Evolutionary conservation across 1,140 invertebrate genomes (phyloP), one percentile per base, ranked within the genome.

Genomic region (Papilio helenus): DNA sequence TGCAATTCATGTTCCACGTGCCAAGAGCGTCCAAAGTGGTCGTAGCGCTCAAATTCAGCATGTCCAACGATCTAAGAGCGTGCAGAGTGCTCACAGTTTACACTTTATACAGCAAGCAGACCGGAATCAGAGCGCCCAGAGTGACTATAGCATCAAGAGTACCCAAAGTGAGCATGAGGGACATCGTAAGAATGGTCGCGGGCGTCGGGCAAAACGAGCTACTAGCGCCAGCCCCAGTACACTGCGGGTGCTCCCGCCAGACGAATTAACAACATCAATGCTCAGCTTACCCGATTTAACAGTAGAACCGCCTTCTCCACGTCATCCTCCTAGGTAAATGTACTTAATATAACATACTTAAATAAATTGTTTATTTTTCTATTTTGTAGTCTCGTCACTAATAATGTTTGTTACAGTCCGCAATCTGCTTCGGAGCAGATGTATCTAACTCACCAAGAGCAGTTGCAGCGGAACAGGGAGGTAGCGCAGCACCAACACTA

Each of bases 161-260:
- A 68, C 14, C 61, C 61, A 29, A 68, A 68, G 23, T 34, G 61
- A 68, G 61, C 61, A 16, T 10, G 61, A 18, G 3, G 14, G 61
- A 12, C 23, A 68, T 8, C 26, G 26, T 26, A 68, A 34, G 26
- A 68, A 16, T 12, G 81, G 23, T 82, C 83, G 26, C 85, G 81
- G 68, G 34, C 76, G 7, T 51, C 85, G 29, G 49, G 79, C 8
- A 16, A 68, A 68, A 34, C 79, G 44, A 81, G 81, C 68, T 29
- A 55, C 51, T 65, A 77, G 76, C 42, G 79, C 79, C n/a, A 80
- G 83, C 5, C 86, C 84, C 9, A 98, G 97, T 85, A 97, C 97
- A 0, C 92, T 98, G 68, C 96, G 97, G 18, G 97, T 98, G 51
- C 96, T 97, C 87, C 96, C 97, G 9, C 96, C 96, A 44, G 91